A percentile compares a stretch with the other conserved stretches of the same genome.
Conservation (phyloP, 2,113 vertebrate species). For the Naja naja region DNA sequence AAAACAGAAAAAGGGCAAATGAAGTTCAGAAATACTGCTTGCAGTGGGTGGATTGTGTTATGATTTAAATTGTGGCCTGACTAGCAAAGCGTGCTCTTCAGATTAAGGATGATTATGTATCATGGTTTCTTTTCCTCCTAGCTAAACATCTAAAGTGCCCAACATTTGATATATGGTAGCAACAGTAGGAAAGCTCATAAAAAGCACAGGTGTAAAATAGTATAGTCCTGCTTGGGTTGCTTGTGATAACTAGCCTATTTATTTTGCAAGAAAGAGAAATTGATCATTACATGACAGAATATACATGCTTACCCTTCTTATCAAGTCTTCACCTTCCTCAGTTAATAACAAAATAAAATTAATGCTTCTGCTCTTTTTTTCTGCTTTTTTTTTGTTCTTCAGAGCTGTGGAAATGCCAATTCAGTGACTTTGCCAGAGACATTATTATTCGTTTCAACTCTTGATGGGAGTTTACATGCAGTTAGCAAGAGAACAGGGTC, state of each 20-base stretch:
- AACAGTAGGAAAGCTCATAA: not conserved
- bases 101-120: not conserved
- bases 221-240: not conserved
- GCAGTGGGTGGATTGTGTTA: too few relatives aligned
- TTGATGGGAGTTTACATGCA: constrained; percentile 94
- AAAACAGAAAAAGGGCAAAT: not conserved
- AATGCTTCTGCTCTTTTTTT: not conserved
- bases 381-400: constrained; percentile 19
- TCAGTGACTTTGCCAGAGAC: constrained; percentile 92
- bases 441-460: constrained; percentile 92
- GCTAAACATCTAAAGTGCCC: not conserved
- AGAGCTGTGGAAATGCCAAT: constrained; percentile 77
- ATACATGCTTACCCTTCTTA: not conserved
- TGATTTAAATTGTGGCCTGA: not conserved
- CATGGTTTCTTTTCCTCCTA: not conserved
- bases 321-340: not conserved
- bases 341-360: not conserved
- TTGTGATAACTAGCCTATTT: not conserved
- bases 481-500: constrained; percentile 94
- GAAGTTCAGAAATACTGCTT: not conserved
- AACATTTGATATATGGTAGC: not conserved
- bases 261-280: not conserved
- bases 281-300: not conserved
- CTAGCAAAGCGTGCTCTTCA: not conserved
- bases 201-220: not conserved